A percentile compares a stretch with the other conserved stretches of the same genome.
Conservation (phyloP, 2,113 vertebrate genomes). For the Carlito syrichta region DNA sequence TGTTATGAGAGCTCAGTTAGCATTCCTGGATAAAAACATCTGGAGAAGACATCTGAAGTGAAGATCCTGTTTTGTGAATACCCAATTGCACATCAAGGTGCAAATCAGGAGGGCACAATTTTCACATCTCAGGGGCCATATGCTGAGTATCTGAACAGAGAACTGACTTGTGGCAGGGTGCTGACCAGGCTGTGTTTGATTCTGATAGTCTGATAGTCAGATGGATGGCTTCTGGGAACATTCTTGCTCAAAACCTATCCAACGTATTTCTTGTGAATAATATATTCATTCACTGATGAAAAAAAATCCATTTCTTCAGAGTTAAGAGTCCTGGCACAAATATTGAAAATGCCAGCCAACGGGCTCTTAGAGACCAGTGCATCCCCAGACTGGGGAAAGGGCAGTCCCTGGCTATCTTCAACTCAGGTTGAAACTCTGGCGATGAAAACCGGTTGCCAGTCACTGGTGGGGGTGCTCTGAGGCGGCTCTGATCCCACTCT, state of each 20-base stretch:
- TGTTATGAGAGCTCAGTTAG: not conserved
- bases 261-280: not conserved
- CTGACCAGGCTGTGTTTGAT: not conserved
- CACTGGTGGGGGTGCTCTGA: not conserved
- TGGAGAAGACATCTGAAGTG: not conserved
- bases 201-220: not conserved
- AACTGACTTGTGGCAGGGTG: not conserved
- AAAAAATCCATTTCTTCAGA: not conserved
- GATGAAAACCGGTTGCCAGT: not conserved
- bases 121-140: not conserved
- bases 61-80: not conserved
- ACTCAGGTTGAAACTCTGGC: not conserved
- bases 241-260: not conserved
- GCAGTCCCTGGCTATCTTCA: not conserved
- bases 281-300: not conserved
- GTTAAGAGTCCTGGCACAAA: not conserved
- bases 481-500: not conserved
- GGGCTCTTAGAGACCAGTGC: not conserved
- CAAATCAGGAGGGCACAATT: not conserved
- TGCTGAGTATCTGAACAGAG: not conserved
- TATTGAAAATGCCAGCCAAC: not conserved
- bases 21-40: not conserved
- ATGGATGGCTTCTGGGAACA: not conserved
- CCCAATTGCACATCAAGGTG: not conserved
- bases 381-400: not conserved